Evolutionary conservation across 2,113 vertebrate genomes (phyloP), one percentile per base, ranked within the genome.

Genomic region (Xenopus borealis): DNA sequence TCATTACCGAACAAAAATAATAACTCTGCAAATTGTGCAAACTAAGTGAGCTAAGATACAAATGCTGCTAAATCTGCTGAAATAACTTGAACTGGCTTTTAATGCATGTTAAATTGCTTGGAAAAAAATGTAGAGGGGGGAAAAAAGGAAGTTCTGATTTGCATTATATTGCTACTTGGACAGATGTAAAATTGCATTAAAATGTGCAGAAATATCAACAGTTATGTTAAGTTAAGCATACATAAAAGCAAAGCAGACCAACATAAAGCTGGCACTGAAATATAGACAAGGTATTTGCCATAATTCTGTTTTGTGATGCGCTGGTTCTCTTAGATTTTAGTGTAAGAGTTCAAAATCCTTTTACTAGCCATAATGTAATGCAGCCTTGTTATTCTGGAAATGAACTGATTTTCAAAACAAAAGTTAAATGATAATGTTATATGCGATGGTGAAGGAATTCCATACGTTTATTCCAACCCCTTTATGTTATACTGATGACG

Each of bases 1-100:
- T 70, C 73, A 62, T 63, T 44, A 76, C 58, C 59, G 23, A 70
- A 46, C 18, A 69, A 46, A 70, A 57, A 70, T 77, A 64, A 77
- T 77, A 64, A 44, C 59, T 50, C 13, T 40, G 59, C 47, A 64
- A 62, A 64, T 69, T 44, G 74, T 44, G 67, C 74, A 23, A 67
- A 50, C 46, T 23, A 47, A 50, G 45, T 67, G 65, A 44, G 69
- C 19, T 57, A 23, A 50, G 12, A 55, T 45, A 69, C 74, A 64
- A 61, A 46, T 69, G 65, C 72, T 67, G 66, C 44, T 27, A 47
- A 67, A 52, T 67, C 46, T 67, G 46, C 65, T 47, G 33, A 45
- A 18, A 33, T 66, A 45, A 50, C 45, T 67, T 2, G 9, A 46
- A 65, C 46, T 47, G 18, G 10, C n/a, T 20, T 45, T 66, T 8